These are phyloP conservation scores for Cyanistes caeruleus DNA, from an alignment of 2,113 vertebrate genomes.

Conservation along the genomic window DNA sequence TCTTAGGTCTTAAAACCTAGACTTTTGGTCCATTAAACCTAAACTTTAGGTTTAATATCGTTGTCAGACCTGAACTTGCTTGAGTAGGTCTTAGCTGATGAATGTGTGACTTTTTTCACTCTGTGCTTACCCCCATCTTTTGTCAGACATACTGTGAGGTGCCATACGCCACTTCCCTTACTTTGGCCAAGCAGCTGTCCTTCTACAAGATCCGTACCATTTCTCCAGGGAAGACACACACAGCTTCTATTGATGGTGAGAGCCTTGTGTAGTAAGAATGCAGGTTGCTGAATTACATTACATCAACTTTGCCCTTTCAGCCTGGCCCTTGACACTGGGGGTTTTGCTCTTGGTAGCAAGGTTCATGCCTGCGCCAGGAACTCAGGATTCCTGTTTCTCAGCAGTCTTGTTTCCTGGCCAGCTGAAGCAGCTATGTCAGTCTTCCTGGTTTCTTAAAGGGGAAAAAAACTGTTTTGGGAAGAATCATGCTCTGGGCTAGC, in stretches of 20 bases:
- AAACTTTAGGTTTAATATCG: background rate
- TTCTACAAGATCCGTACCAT: conserved; percentile 90
- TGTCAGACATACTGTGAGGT: conserved; percentile 87
- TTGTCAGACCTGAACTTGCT: background rate
- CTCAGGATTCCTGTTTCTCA: background rate
- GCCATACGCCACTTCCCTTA: conserved; percentile 90
- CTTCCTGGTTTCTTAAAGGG: background rate
- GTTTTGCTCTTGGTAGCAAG: background rate
- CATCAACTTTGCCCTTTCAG: background rate
- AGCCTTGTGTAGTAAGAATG: conserved; percentile 6
- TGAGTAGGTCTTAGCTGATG: background rate
- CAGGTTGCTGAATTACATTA: background rate
- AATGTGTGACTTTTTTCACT: background rate
- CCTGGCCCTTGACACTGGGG: background rate
- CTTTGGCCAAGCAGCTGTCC: conserved; percentile 91
- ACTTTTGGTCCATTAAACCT: background rate
- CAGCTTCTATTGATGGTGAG: conserved; percentile 95
- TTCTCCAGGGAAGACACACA: conserved; percentile 92
- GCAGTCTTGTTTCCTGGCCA: background rate
- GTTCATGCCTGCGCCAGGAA: background rate
- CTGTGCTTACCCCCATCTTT: conserved; percentile 10
- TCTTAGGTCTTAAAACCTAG: background rate
- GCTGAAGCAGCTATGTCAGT: background rate
- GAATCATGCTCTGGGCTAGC: background rate
- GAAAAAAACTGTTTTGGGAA: background rate